These are phyloP conservation scores for Limnodromus scolopaceus DNA, from an alignment of 2,797 vertebrate genomes.

Conservation along the genomic window DNA sequence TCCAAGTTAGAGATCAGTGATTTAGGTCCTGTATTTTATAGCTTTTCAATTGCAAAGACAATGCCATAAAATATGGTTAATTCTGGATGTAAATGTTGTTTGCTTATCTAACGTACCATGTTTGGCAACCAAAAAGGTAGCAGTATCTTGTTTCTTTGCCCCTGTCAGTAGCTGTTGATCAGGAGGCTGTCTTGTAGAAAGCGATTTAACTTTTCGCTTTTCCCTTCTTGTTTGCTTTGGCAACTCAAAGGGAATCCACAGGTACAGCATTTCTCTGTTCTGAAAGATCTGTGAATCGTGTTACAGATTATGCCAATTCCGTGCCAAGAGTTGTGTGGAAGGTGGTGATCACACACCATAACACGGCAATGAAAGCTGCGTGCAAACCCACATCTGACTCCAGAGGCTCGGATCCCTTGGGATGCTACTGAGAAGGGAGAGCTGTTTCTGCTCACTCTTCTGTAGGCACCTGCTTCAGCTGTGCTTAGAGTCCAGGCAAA, in stretches of 20 bases:
- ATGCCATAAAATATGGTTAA: neutral
- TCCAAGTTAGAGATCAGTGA: neutral
- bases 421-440: neutral
- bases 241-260: neutral
- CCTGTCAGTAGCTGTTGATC: neutral
- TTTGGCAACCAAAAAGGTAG: neutral
- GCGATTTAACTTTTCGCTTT: fast-evolving
- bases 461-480: neutral
- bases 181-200: neutral
- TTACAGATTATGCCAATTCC: neutral
- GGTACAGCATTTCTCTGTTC: neutral
- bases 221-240: neutral
- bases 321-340: neutral
- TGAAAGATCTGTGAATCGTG: fast-evolving
- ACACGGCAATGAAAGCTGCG: fast-evolving
- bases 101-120: neutral
- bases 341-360: fast-evolving
- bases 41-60: neutral
- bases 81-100: neutral
- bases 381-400: neutral
- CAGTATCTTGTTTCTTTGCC: neutral
- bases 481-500: neutral
- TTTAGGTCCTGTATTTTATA: neutral
- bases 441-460: neutral
- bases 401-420: neutral